Evolutionary conservation across 2,888 invertebrate species (phyloP).

Genomic region (Mythimna vitellina): DNA sequence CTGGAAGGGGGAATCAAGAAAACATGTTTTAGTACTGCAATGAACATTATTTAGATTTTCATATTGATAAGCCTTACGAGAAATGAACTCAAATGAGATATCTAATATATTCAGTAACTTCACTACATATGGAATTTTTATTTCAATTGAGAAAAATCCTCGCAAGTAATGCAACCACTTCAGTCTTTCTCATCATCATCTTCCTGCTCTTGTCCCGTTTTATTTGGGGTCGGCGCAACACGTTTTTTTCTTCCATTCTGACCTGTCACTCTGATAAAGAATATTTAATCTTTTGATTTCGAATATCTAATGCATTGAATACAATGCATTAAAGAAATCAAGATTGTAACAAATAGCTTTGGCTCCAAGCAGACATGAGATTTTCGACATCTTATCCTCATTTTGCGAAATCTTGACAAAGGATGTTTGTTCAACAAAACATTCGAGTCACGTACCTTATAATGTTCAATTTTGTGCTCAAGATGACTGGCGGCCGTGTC

Average conservation of each 20-base stretch:
- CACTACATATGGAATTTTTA: no score
- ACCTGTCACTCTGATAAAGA: no score
- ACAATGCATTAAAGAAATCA: slow-evolving; percentile 9
- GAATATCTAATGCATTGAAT: background rate
- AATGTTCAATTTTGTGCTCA: slow-evolving; percentile 90
- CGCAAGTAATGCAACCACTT: background rate
- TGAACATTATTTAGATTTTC: background rate
- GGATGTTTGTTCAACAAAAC: slow-evolving; percentile 20
- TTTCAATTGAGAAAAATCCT: background rate
- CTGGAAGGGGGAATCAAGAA: slow-evolving; percentile 64
- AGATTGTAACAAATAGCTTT: background rate
- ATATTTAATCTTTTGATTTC: background rate
- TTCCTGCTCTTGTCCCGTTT: no score
- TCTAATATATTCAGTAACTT: background rate
- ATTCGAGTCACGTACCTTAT: slow-evolving; percentile 81
- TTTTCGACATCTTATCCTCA: slow-evolving; percentile 31
- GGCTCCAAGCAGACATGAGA: background rate
- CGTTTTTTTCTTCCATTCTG: no score
- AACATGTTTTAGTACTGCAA: background rate
- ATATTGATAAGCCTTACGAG: background rate
- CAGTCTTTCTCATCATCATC: no score
- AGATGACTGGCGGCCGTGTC: slow-evolving; percentile 88
- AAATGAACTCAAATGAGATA: background rate
- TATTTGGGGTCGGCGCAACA: no score
- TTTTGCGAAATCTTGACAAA: slow-evolving; percentile 37